phyloP scores from a whole-genome alignment of 2,888 invertebrate genomes.

The Mimumesa dahlbomi region DNA sequence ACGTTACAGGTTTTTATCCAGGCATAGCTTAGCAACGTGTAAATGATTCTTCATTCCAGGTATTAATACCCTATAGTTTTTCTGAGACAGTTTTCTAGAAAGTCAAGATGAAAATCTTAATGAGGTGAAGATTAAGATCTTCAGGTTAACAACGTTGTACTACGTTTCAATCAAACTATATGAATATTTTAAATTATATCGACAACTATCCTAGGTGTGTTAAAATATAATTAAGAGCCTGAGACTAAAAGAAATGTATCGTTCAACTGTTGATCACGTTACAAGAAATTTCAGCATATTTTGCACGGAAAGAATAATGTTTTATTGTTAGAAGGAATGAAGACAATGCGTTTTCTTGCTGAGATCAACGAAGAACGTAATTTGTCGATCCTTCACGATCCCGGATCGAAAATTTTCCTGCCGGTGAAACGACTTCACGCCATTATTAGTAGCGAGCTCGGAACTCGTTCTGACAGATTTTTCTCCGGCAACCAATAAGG shows the following conservation, averaged over 20 bases:
- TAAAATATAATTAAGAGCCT: too few species aligned
- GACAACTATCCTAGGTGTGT: too few species aligned
- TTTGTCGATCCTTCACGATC: too few species aligned
- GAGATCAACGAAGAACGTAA: neutral
- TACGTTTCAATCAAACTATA: neutral
- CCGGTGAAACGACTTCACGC: neutral
- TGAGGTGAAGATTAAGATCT: neutral
- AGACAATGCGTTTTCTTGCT: slow-evolving; percentile 10
- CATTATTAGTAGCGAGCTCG: neutral
- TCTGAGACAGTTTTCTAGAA: slow-evolving; percentile 18
- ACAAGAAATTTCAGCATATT: too few species aligned
- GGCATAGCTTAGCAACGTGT: slow-evolving; percentile 21
- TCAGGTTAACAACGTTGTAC: neutral
- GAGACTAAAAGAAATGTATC: too few species aligned
- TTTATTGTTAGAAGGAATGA: too few species aligned
- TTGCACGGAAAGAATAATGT: too few species aligned
- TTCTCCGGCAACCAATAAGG: slow-evolving; percentile 19
- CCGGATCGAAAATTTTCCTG: slow-evolving; percentile 1
- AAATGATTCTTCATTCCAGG: slow-evolving; percentile 29
- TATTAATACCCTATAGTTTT: slow-evolving; percentile 36
- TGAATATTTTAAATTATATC: too few species aligned
- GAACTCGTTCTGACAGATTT: slow-evolving; percentile 17
- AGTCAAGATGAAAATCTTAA: slow-evolving; percentile 6
- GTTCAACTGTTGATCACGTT: too few species aligned
- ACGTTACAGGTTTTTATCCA: slow-evolving; percentile 10